Conservation (phyloP, 2,888 invertebrate genomes). For the Tetragnatha montana region DNA sequence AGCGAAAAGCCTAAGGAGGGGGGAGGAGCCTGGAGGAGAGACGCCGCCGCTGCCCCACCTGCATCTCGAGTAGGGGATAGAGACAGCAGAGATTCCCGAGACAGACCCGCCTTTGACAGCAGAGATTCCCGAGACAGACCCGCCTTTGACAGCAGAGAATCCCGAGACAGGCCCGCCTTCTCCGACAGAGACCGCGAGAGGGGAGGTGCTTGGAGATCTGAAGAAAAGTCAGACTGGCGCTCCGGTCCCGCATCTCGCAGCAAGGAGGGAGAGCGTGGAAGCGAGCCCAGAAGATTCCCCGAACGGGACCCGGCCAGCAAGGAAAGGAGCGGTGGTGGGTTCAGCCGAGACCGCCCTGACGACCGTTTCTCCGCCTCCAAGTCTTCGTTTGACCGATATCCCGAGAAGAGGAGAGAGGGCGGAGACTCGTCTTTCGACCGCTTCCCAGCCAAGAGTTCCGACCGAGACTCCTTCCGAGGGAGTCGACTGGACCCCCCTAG, state of each 20-base stretch:
- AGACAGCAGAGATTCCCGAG: conserved; percentile 8
- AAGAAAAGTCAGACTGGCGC: conserved; percentile 54
- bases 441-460: conserved; percentile 7
- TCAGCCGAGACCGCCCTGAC: conserved; percentile 13
- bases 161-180: background rate
- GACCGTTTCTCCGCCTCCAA: background rate
- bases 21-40: conserved; percentile 25
- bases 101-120: background rate
- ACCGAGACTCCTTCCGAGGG: conserved; percentile 6
- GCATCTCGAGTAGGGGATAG: background rate
- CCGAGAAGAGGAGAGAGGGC: background rate
- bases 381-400: background rate
- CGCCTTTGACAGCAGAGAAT: background rate
- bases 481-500: background rate
- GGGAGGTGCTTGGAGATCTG: conserved; percentile 40
- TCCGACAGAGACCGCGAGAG: background rate
- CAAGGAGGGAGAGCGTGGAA: conserved; percentile 40
- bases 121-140: conserved; percentile 25
- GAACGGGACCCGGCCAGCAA: conserved; percentile 10
- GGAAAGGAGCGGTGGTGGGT: background rate
- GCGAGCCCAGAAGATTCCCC: conserved; percentile 24
- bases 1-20: conserved; percentile 26
- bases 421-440: conserved; percentile 2
- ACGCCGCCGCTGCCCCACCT: conserved; percentile 5
- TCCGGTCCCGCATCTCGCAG: conserved; percentile 20